Base-by-base conservation (phyloP, 2,113 vertebrate species). In the Coturnix japonica region DNA sequence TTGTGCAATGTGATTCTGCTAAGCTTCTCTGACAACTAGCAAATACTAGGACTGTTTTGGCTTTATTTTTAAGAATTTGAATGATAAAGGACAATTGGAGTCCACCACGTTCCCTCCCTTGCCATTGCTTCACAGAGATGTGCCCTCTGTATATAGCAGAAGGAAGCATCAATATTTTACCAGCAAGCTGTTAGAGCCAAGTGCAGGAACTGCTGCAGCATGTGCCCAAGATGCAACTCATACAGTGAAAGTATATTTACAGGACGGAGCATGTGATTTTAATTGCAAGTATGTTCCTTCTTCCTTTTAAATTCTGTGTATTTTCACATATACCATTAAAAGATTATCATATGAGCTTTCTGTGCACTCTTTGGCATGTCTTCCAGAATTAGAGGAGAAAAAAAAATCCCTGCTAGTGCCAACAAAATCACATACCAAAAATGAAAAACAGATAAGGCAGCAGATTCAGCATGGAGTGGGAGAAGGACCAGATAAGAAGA, bases 401-500 rank as follows among this genome's bases (percentile, higher is more conserved):
- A 80, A 80, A 88, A 84, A 89, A 73, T 54, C 46, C 71, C 31
- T 63, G 25, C 35, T 84, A 74, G 31, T 82, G 87, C 91, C 94
- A 96, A 85, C 54, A 91, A 92, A 94, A 93, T 95, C 89, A 91
- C 81, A 89, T 60, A 89, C 11, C 75, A 91, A 91, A 95, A 92
- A 94, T 67, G 67, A 96, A 87, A 91, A 95, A 81, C 89, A 95
- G 95, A 91, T 83, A 96, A 92, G 83, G 78, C 59, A 87, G 61
- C 49, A 89, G 71, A 91, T 93, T 93, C 86, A 85, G 71, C 51
- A 53, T 31, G 65, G n/a, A 93, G 54, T 46, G 44, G 59, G 59
- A 90, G 86, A 84, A 94, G 35, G 31, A 87, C 54, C 73, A 89
- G 83, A 84, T 86, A 86, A 93, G 47, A 84, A 41, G 10, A 75